These are phyloP conservation scores for Meleagris gallopavo DNA, from an alignment of 2,113 vertebrate species.

Conservation along the genomic window DNA sequence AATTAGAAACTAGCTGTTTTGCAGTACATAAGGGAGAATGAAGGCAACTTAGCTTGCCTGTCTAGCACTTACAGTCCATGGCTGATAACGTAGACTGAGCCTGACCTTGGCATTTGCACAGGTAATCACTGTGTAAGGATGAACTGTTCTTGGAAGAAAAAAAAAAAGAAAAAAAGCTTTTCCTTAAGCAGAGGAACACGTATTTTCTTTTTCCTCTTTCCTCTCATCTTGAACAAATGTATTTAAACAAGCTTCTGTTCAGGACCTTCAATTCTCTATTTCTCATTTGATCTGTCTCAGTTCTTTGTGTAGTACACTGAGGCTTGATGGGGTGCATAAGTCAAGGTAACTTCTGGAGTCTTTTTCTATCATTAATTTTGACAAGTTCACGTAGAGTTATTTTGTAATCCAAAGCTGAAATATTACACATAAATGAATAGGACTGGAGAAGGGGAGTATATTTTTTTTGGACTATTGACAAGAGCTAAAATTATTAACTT, in stretches of 20 bases:
- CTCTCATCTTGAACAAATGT: slow-evolving; percentile 28
- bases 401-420: background rate
- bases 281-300: background rate
- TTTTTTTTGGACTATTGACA: background rate
- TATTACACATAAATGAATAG: background rate
- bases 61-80: background rate
- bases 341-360: background rate
- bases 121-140: slow-evolving; percentile 34
- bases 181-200: background rate
- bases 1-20: slow-evolving; percentile 31
- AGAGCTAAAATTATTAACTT: background rate
- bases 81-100: slow-evolving; percentile 59
- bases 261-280: background rate
- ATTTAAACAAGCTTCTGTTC: background rate
- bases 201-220: slow-evolving; percentile 41
- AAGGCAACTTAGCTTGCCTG: slow-evolving; percentile 28
- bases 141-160: slow-evolving; percentile 1
- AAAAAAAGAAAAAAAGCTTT: background rate
- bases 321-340: background rate
- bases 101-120: slow-evolving; percentile 56
- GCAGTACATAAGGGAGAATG: background rate
- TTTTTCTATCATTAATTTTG: background rate
- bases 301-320: background rate
- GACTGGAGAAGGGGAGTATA: accelerated
- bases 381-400: background rate